A percentile compares a stretch with the other conserved stretches of the same genome.
phyloP scores from a whole-genome alignment of 1,140 invertebrate species.

The Drosophila takahashii region DNA sequence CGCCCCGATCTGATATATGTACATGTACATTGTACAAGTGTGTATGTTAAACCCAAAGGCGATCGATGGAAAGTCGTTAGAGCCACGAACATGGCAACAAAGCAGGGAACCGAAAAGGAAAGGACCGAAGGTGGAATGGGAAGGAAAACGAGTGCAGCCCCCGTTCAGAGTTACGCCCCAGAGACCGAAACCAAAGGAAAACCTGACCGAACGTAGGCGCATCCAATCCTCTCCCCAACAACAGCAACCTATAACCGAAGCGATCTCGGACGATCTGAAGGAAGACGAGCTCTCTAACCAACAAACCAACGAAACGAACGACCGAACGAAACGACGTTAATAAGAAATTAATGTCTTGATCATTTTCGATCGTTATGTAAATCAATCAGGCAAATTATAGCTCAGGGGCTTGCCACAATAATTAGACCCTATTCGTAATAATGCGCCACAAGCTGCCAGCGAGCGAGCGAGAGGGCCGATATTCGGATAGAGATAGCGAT shows the following conservation, averaged over 20 bases:
- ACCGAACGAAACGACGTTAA: conserved; percentile 78
- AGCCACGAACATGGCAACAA: conserved; percentile 19
- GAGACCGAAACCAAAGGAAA: conserved; percentile 43
- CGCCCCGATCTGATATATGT: conserved; percentile 49
- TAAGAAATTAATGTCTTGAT: conserved; percentile 85
- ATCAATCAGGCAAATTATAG: conserved; percentile 85
- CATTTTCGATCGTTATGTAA: conserved; percentile 85
- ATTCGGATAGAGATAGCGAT: conserved; percentile 31
- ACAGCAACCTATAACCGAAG: neutral
- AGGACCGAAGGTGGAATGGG: conserved; percentile 3
- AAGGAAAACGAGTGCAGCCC: conserved; percentile 32
- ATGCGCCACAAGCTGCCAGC: conserved; percentile 62
- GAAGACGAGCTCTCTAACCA: conserved; percentile 20
- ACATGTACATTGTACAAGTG: conserved; percentile 1
- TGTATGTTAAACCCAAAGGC: conserved; percentile 21
- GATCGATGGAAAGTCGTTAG: conserved; percentile 42
- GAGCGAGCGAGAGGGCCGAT: conserved; percentile 9
- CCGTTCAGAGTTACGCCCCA: conserved; percentile 69
- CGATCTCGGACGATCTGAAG: neutral
- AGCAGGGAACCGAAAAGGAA: conserved; percentile 11
- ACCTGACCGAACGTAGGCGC: conserved; percentile 33
- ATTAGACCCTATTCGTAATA: conserved; percentile 84
- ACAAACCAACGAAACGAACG: conserved; percentile 5
- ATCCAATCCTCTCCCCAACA: conserved; percentile 25
- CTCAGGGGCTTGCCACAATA: conserved; percentile 85